A percentile compares a stretch with the other conserved stretches of the same genome.
These are phyloP conservation scores for Cheilosia vernalis DNA, from an alignment of 2,888 invertebrate genomes.

Conservation along the genomic window DNA sequence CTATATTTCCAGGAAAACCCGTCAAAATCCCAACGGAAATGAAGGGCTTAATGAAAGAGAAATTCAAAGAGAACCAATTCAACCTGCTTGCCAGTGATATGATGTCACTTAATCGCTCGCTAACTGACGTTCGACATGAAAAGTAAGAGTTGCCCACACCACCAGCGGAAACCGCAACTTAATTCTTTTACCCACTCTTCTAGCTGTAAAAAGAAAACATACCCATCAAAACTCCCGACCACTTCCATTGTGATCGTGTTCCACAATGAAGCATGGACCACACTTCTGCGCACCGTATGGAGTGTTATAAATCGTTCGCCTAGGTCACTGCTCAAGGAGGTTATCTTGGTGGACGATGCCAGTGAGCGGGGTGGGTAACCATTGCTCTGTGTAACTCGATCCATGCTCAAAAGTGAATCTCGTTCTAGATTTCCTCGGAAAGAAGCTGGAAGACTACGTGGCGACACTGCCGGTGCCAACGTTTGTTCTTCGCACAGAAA, in stretches of 20 bases:
- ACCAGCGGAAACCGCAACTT: neutral
- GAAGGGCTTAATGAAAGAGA: conserved; percentile 95
- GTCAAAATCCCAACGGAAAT: conserved; percentile 94
- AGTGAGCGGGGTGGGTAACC: conserved; percentile 90
- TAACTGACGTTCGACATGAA: conserved; percentile 96
- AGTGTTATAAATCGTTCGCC: conserved; percentile 98
- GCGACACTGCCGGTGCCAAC: conserved; percentile 93
- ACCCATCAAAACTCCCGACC: conserved; percentile 92
- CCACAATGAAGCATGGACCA: conserved; percentile 99
- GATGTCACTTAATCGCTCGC: conserved; percentile 97
- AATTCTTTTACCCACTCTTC: conserved; percentile 53
- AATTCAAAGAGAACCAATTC: conserved; percentile 99
- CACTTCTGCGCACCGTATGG: conserved; percentile 97
- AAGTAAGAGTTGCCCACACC: conserved; percentile 87
- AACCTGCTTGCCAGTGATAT: conserved; percentile 98
- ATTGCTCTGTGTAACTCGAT: conserved; percentile 14
- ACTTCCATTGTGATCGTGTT: conserved; percentile 99
- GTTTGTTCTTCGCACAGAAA: conserved; percentile 93
- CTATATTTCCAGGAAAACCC: conserved; percentile 85
- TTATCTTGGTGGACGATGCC: conserved; percentile 98
- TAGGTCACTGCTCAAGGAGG: conserved; percentile 92
- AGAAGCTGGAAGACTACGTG: conserved; percentile 94
- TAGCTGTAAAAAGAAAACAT: conserved; percentile 92
- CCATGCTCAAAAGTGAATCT: conserved; percentile 49
- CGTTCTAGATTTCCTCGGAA: conserved; percentile 91